These are phyloP conservation scores for Ophion obscuratus DNA, from an alignment of 2,888 invertebrate genomes.

Conservation along the genomic window DNA sequence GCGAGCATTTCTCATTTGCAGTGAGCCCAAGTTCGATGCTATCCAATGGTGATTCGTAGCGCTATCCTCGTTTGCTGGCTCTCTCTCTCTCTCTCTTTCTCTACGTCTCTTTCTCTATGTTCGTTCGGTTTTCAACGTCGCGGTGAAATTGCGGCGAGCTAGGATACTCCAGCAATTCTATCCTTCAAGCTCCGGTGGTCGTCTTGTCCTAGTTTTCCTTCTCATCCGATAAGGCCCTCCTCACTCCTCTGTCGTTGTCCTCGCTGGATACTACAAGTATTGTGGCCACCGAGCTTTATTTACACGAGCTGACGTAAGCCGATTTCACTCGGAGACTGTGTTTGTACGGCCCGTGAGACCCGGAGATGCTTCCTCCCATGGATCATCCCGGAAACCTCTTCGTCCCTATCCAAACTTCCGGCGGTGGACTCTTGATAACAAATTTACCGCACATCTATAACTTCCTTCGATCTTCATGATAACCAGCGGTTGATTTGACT, in stretches of 20 bases:
- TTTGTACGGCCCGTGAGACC: slow-evolving; percentile 9
- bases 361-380: slow-evolving; percentile 27
- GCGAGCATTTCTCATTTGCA: slow-evolving; percentile 47
- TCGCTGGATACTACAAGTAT: slow-evolving; percentile 45
- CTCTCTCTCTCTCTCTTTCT: neutral
- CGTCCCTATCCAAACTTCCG: slow-evolving; percentile 14
- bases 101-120: neutral
- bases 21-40: slow-evolving; percentile 22
- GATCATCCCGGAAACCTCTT: slow-evolving; percentile 41
- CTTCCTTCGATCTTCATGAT: neutral
- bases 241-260: slow-evolving; percentile 26
- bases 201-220: slow-evolving; percentile 35
- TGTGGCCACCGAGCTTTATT: slow-evolving; percentile 50
- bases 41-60: neutral
- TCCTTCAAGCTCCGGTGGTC: slow-evolving; percentile 4
- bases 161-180: slow-evolving; percentile 47
- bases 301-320: slow-evolving; percentile 66
- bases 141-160: slow-evolving; percentile 53
- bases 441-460: slow-evolving; percentile 8
- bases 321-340: slow-evolving; percentile 54
- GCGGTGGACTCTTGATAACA: slow-evolving; percentile 20
- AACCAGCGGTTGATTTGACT: neutral
- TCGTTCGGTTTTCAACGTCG: slow-evolving; percentile 56
- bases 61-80: neutral
- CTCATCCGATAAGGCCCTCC: slow-evolving; percentile 45